Evolutionary conservation across 2,113 vertebrate genomes (phyloP).

Genomic region (Donacobius atricapilla): DNA sequence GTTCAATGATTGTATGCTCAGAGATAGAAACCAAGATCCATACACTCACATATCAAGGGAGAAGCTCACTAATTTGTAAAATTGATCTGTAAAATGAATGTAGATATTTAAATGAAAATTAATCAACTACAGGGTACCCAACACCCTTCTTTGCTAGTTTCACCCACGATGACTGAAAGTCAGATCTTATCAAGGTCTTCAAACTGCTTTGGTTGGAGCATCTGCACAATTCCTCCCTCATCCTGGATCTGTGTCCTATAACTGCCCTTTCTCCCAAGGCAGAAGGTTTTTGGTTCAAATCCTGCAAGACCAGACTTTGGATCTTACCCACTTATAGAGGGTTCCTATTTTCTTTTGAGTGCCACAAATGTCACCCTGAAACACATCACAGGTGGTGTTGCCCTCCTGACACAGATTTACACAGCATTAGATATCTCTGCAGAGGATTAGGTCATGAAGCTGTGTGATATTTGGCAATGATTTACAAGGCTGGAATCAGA

Average conservation of each 20-base stretch:
- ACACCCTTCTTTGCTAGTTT: background rate
- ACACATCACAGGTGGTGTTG: conserved; percentile 22
- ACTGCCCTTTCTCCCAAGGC: background rate
- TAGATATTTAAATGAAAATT: background rate
- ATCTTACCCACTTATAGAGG: background rate
- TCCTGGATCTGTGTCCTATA: background rate
- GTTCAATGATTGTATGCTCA: background rate
- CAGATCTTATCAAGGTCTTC: background rate
- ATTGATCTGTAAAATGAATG: background rate
- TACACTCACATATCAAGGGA: background rate
- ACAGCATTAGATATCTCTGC: conserved; percentile 19
- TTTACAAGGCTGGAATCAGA: conserved; percentile 14
- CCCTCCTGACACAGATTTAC: conserved; percentile 60
- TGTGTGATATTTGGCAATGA: conserved; percentile 26
- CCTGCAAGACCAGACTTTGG: background rate
- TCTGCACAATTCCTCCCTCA: background rate
- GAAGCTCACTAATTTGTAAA: background rate
- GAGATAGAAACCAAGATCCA: background rate
- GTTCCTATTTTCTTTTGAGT: background rate
- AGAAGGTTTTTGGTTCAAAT: background rate
- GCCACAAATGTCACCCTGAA: conserved; percentile 21
- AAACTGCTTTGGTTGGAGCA: background rate
- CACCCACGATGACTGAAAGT: background rate
- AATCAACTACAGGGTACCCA: background rate
- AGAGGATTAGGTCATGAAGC: conserved; percentile 23